phyloP scores from a whole-genome alignment of 2,113 vertebrate species.

The Parus major region DNA sequence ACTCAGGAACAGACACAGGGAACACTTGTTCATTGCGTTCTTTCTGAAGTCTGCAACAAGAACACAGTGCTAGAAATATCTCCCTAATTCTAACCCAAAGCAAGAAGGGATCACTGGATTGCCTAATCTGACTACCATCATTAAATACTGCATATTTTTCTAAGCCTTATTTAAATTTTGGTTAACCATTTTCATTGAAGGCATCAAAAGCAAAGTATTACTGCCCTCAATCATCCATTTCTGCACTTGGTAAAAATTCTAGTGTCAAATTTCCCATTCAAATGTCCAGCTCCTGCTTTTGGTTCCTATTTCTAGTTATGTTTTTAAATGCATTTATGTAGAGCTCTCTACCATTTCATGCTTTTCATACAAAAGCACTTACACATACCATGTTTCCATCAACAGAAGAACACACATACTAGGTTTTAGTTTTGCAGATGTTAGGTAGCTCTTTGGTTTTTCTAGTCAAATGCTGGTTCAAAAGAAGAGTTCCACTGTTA shows the following conservation, averaged over 20 bases:
- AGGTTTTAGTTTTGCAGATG: not conserved
- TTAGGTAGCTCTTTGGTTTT: not conserved
- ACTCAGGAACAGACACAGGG: not conserved
- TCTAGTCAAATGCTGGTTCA: not conserved
- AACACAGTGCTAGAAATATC: not conserved
- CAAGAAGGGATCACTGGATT: not conserved
- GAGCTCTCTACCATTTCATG: not conserved
- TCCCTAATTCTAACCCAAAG: not conserved
- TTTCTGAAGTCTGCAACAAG: not conserved
- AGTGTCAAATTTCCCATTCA: not conserved
- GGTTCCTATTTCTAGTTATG: not conserved
- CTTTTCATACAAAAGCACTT: not conserved
- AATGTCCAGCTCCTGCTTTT: not conserved
- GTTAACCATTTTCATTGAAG: not conserved
- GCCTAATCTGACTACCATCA: not conserved
- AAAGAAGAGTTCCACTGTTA: not conserved
- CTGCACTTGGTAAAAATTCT: not conserved
- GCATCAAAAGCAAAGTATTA: not conserved
- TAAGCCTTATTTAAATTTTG: not conserved
- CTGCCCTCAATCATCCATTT: not conserved
- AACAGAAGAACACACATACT: not conserved
- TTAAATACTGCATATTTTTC: not conserved
- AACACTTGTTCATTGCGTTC: not conserved
- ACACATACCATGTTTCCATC: not conserved
- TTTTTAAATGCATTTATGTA: not conserved